phyloP scores from a whole-genome alignment of 1,140 invertebrate genomes.

The Vanessa tameamea region DNA sequence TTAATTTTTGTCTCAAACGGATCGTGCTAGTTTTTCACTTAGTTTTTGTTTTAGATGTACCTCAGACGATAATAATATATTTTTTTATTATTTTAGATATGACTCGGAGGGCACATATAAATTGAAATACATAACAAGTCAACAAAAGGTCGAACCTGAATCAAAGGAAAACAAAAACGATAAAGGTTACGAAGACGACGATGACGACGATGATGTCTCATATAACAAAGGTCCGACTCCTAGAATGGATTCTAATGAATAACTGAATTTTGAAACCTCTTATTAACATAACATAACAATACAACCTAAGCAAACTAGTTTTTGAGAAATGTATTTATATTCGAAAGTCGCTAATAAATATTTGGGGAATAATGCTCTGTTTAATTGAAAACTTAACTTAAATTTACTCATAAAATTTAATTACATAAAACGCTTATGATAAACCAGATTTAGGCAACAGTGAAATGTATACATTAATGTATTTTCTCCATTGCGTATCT shows the following conservation, averaged over 20 bases:
- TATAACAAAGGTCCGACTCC: neutral
- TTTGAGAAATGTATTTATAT: neutral
- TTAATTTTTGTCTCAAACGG: no score
- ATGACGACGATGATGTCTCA: constrained; percentile 12
- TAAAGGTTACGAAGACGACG: constrained; percentile 9
- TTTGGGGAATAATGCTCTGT: constrained; percentile 13
- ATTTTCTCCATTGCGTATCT: constrained; percentile 54
- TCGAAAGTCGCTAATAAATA: constrained; percentile 41
- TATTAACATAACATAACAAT: no score
- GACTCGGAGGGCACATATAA: constrained; percentile 83
- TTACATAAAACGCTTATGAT: constrained; percentile 1
- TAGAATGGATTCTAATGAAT: constrained; percentile 4
- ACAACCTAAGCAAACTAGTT: neutral
- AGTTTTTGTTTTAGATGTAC: no score
- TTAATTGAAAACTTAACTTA: neutral
- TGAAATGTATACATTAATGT: constrained; percentile 17
- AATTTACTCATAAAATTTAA: neutral
- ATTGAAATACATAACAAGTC: constrained; percentile 77
- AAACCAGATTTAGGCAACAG: neutral
- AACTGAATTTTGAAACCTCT: neutral
- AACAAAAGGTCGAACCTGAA: constrained; percentile 32
- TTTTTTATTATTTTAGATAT: constrained; percentile 74
- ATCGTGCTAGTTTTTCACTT: no score
- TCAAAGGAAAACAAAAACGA: constrained; percentile 24
- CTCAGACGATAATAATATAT: no score